Conservation (phyloP, 1,140 invertebrate genomes). For the Antheraea pernyi region DNA sequence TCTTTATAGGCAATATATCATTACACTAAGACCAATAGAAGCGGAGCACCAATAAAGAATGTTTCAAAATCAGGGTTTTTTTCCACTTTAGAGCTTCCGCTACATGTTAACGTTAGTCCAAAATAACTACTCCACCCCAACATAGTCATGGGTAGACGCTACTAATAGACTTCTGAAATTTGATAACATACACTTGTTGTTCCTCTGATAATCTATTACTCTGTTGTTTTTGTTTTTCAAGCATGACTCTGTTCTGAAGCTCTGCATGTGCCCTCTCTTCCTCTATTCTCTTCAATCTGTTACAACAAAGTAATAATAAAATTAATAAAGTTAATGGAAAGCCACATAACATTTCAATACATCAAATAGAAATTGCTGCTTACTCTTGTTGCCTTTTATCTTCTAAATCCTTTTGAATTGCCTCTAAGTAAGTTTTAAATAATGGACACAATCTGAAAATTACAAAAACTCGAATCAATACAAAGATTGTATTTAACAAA, state of each 20-base stretch:
- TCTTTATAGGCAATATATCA: no score
- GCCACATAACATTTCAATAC: no score
- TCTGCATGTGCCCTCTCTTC: slow-evolving; percentile 57
- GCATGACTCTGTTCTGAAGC: slow-evolving; percentile 59
- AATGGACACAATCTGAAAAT: slow-evolving; percentile 86
- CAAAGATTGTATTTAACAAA: no score
- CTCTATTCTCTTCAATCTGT: slow-evolving; percentile 51
- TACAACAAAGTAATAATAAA: slow-evolving; percentile 1
- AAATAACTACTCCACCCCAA: no score
- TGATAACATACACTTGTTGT: slow-evolving; percentile 80
- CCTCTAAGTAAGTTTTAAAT: slow-evolving; percentile 95
- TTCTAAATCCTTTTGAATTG: slow-evolving; percentile 91
- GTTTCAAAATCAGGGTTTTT: no score
- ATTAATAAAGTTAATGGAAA: slow-evolving; percentile 6
- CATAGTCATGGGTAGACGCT: no score
- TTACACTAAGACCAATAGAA: no score
- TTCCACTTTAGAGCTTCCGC: no score
- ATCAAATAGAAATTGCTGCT: slow-evolving; percentile 32
- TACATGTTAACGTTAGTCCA: no score
- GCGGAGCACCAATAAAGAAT: no score
- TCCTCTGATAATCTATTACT: slow-evolving; percentile 69
- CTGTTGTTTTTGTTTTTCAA: slow-evolving; percentile 66
- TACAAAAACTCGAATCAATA: background rate
- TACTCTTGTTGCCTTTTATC: slow-evolving; percentile 83
- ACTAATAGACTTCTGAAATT: background rate